Evolutionary conservation across 2,888 invertebrate genomes (phyloP), one percentile per base, ranked within the genome.

Genomic region (Dolomedes plantarius): DNA sequence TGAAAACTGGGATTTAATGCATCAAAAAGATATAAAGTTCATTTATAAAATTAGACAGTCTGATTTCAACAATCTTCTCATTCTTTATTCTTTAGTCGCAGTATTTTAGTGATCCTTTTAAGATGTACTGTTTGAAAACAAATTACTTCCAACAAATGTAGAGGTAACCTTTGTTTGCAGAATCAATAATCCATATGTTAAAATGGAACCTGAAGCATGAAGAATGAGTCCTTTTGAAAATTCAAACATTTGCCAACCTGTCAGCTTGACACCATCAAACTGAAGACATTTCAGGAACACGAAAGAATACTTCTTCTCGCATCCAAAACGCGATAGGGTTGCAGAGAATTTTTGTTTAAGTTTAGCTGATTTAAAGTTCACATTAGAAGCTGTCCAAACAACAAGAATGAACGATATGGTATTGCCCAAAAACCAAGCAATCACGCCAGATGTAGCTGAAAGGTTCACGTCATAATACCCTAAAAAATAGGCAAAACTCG

Each of bases 201-300:
- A 67, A 74, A 81, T 81, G 27, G 71, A 32, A 5, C 74, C 68
- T n/a, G 19, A 32, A 6, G 68, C 68, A 13, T 16, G 32, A 11
- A 81, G 56, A 9, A 81, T 81, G 65, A 81, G 50, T 13, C 68
- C 32, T 16, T 50, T 46, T 0, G 50, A 68, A 28, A 81, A 81
- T 9, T 29, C 28, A n/a, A 81, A 81, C 73, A 81, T 81, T 39
- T 81, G 27, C 80, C 80, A 81, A 5, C 74, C 80, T 9, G 80
- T 81, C n/a, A 81, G 32, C 7, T 27, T 16, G 16, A 74, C 67
- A 5, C 19, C n/a, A 39, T 74, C 74, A 19, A 73, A 28, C 16
- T 46, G 13, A 2, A 16, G 1, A 16, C 7, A 46, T 16, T 46
- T 46, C 16, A 46, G 16, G 11, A 7, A 9, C 9, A 36, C 5